phyloP scores from a whole-genome alignment of 2,113 vertebrate genomes.

The Alexandromys fortis region DNA sequence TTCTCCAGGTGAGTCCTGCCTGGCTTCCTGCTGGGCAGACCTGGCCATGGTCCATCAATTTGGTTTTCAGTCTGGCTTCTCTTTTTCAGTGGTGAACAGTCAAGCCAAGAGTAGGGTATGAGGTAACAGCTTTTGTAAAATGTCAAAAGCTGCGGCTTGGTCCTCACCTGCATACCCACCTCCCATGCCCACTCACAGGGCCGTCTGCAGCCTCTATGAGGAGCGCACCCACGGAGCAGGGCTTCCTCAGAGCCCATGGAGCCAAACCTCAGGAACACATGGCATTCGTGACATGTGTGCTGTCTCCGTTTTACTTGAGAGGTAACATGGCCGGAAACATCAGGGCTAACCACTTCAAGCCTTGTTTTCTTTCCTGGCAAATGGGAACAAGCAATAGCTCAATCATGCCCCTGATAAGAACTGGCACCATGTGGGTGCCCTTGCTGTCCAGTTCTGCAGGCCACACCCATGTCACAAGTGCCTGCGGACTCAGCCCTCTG shows the following conservation, averaged over 20 bases:
- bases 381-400: background rate
- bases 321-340: background rate
- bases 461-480: background rate
- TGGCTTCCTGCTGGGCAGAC: background rate
- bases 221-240: background rate
- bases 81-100: background rate
- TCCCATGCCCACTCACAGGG: background rate
- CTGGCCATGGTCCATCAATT: background rate
- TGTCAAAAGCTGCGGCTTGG: background rate
- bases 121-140: background rate
- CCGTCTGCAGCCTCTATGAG: background rate
- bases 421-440: background rate
- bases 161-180: background rate
- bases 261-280: background rate
- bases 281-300: background rate
- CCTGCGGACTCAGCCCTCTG: background rate
- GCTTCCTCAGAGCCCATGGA: background rate
- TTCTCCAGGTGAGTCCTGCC: background rate
- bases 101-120: background rate
- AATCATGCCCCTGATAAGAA: background rate
- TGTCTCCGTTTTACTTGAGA: background rate
- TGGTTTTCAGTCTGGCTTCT: background rate
- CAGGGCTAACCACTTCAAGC: background rate
- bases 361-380: background rate
- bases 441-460: background rate